Evolutionary conservation across 2,888 invertebrate species (phyloP).

Genomic region (Brachypalpus laphriformis): DNA sequence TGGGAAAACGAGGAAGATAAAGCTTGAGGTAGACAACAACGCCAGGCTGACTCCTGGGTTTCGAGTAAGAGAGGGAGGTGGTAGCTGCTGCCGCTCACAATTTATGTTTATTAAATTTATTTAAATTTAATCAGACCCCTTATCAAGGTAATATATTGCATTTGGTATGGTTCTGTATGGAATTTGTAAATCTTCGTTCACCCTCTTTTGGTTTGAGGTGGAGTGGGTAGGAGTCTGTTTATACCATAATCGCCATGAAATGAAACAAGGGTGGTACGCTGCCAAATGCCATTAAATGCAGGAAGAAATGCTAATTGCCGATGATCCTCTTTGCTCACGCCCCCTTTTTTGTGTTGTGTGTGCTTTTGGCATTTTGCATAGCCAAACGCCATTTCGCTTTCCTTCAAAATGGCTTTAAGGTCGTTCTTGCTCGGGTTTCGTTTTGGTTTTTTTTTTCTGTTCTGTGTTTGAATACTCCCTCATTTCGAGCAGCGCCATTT

Average conservation of each 20-base stretch:
- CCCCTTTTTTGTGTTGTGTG: conserved; percentile 38
- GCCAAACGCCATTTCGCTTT: conserved; percentile 44
- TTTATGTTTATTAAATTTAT: conserved; percentile 83
- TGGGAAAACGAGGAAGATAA: conserved; percentile 58
- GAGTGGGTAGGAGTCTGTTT: conserved; percentile 48
- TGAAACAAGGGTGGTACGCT: conserved; percentile 69
- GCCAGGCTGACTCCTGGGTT: conserved; percentile 59
- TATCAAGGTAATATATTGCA: conserved; percentile 74
- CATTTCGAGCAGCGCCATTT: conserved; percentile 46
- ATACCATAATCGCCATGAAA: conserved; percentile 69
- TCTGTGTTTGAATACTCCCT: conserved; percentile 25
- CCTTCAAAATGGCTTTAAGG: conserved; percentile 38
- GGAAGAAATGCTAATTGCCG: conserved; percentile 76
- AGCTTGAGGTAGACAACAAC: conserved; percentile 69
- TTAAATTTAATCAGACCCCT: conserved; percentile 82
- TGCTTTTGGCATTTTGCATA: conserved; percentile 59
- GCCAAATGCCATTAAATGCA: conserved; percentile 75
- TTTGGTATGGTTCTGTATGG: conserved; percentile 71
- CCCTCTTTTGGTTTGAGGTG: conserved; percentile 45
- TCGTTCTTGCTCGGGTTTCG: conserved; percentile 1
- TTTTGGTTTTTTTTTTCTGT: not conserved
- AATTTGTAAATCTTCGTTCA: conserved; percentile 65
- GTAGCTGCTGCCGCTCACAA: conserved; percentile 77
- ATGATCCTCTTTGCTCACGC: conserved; percentile 74
- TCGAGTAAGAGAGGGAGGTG: conserved; percentile 48